Base-by-base conservation (phyloP, 2,888 invertebrate species). In the Nezara viridula region DNA sequence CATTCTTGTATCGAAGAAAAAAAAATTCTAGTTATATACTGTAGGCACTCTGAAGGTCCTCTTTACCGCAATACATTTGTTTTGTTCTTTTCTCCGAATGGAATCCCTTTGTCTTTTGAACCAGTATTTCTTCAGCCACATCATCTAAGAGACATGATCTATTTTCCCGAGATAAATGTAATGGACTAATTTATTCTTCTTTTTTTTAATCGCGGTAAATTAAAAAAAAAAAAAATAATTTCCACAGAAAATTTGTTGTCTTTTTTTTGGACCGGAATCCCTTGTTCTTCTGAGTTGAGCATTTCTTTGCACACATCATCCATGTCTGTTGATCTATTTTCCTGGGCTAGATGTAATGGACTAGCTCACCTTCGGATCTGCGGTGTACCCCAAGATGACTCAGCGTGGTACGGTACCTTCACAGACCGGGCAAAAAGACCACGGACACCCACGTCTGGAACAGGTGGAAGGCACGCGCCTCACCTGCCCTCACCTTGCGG, bases 381-480 rank as follows among this genome's bases (percentile, higher is more conserved):
- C 66, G 66, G 66, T 73, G 19, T 66, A 73, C 7, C 66, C 37
- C 0, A 21, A 37, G 32, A 37, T 73, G 66, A 73, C 19, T 73
- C 66, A 73, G 66, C 14, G 21, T 16, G 32, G 66, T 73, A 73
- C 66, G 66, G 66, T 73, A 73, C 66, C 32, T 37, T 19, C 32
- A 37, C 6, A 37, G 66, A 9, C 19, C 6, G 19, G 14, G 37
- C 32, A 73, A 73, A 73, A 73, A 37, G 66, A 73, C 66, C 5
- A 73, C 66, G 44, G 4, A 81, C 81, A 81, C 81, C 81, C 81
- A 81, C 81, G 81, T 12, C 44, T 24, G 44, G 12, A n/a, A 44
- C 81, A 81, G 81, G 37, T 81, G 81, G 81, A n/a, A n/a, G 81
- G 81, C 81, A 81, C 81, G 81, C 81, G 81, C 81, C 81, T 40